A percentile compares a stretch with the other conserved stretches of the same genome.
Evolutionary conservation across 2,888 invertebrate species (phyloP).

Genomic region (Ectemnius lituratus): DNA sequence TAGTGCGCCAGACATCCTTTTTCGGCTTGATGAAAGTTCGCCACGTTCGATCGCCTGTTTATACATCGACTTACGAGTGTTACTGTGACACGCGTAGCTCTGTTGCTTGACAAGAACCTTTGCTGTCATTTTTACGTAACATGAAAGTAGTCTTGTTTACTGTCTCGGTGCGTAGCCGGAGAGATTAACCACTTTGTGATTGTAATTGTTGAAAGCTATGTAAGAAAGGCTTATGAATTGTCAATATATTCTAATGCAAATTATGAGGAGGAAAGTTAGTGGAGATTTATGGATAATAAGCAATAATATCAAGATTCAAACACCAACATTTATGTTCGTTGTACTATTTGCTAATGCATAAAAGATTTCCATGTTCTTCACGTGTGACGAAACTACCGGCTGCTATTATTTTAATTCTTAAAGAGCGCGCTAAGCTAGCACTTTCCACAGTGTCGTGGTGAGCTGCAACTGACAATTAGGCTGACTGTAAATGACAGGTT

Average conservation of each 20-base stretch:
- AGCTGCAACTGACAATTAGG: slow-evolving; percentile 5
- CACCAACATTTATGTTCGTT: too few species aligned
- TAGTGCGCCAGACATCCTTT: neutral
- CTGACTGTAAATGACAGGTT: too few species aligned
- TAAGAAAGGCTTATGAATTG: too few species aligned
- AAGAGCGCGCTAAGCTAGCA: too few species aligned
- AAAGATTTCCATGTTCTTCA: slow-evolving; percentile 40
- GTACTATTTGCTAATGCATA: neutral
- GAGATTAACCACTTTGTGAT: slow-evolving; percentile 50
- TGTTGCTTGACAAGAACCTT: neutral
- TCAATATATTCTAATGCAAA: too few species aligned
- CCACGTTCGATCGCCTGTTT: too few species aligned
- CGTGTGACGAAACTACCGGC: slow-evolving; percentile 14
- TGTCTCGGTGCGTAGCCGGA: slow-evolving; percentile 1
- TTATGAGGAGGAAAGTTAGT: too few species aligned
- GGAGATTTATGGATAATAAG: too few species aligned
- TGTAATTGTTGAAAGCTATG: slow-evolving; percentile 29
- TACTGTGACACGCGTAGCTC: too few species aligned
- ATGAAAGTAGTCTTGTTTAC: slow-evolving; percentile 43
- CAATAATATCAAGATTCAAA: too few species aligned
- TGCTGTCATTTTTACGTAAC: slow-evolving; percentile 49
- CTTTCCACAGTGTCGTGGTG: neutral
- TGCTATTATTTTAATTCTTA: neutral
- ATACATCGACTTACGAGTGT: too few species aligned
- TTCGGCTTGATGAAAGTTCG: neutral